Evolutionary conservation across 2,888 invertebrate genomes (phyloP).

Genomic region (Orchesellides sinensis): DNA sequence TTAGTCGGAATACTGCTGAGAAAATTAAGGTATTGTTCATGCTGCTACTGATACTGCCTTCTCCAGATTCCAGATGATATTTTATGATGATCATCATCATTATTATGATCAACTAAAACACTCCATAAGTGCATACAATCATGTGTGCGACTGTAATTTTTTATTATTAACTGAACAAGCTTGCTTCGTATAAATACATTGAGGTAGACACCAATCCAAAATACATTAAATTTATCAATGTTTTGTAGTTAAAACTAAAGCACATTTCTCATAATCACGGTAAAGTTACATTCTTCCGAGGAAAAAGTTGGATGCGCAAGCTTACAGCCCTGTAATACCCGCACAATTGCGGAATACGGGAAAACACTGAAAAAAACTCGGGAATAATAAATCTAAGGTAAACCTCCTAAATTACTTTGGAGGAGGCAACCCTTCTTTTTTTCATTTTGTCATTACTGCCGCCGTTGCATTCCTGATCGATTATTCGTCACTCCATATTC

Average conservation of each 20-base stretch:
- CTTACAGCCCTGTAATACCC: too few species aligned
- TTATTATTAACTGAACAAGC: too few species aligned
- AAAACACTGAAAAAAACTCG: conserved; percentile 9
- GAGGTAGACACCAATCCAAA: too few species aligned
- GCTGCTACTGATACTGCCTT: conserved; percentile 37
- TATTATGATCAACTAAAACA: conserved; percentile 12
- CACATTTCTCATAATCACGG: too few species aligned
- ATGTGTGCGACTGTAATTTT: conserved; percentile 9
- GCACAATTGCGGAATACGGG: conserved; percentile 36
- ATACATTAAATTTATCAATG: too few species aligned
- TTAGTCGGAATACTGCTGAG: conserved; percentile 60
- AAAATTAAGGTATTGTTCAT: conserved; percentile 65
- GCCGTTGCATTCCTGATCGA: conserved; percentile 46
- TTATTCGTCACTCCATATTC: conserved; percentile 45
- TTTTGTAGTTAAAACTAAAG: too few species aligned
- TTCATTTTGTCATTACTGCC: conserved; percentile 28
- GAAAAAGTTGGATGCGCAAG: too few species aligned
- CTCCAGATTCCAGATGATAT: conserved; percentile 22
- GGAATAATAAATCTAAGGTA: conserved; percentile 54
- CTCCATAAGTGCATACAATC: neutral
- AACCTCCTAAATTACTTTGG: conserved; percentile 44
- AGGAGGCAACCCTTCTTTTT: conserved; percentile 43
- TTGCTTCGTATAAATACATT: too few species aligned
- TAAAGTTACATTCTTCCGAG: too few species aligned
- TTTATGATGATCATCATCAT: conserved; percentile 28